Percentiles rank a stretch among this genome's conserved stretches.
These are phyloP conservation scores for Strigamia crassipes DNA, from an alignment of 2,888 invertebrate species.

Conservation along the genomic window DNA sequence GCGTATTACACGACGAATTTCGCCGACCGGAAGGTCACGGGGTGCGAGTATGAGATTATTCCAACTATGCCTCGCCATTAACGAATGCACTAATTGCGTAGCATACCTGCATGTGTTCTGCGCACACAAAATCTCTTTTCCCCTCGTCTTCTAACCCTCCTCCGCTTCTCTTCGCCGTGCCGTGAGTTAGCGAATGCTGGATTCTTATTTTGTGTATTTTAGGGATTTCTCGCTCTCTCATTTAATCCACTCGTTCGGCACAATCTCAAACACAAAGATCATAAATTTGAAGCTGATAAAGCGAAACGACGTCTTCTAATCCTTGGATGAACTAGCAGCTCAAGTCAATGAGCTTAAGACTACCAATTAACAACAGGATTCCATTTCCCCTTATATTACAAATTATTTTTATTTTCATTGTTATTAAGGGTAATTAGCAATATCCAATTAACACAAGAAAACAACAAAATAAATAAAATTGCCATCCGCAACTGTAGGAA, in stretches of 20 bases:
- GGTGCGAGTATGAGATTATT: conserved; percentile 36
- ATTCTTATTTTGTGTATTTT: conserved; percentile 42
- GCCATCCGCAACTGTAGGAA: neutral
- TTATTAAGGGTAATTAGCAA: conserved; percentile 27
- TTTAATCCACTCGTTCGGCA: conserved; percentile 42
- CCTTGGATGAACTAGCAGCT: conserved; percentile 28
- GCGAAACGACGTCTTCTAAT: conserved; percentile 26
- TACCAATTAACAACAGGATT: conserved; percentile 35
- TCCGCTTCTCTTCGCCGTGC: neutral
- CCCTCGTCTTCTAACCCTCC: neutral
- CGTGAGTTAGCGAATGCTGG: neutral
- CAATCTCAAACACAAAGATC: conserved; percentile 42
- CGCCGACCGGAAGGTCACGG: conserved; percentile 29
- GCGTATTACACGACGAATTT: conserved; percentile 33
- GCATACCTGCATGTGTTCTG: conserved; percentile 35
- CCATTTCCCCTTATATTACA: conserved; percentile 8
- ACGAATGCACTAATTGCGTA: conserved; percentile 21
- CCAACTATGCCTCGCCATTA: conserved; percentile 36
- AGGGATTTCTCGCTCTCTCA: conserved; percentile 22
- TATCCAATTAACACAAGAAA: conserved; percentile 18
- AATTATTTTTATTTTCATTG: conserved; percentile 30
- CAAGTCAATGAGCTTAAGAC: conserved; percentile 38
- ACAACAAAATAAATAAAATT: neutral
- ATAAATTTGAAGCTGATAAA: conserved; percentile 40
- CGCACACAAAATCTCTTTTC: neutral